These are phyloP conservation scores for Philonicus albiceps DNA, from an alignment of 2,888 invertebrate genomes.

Conservation along the genomic window DNA sequence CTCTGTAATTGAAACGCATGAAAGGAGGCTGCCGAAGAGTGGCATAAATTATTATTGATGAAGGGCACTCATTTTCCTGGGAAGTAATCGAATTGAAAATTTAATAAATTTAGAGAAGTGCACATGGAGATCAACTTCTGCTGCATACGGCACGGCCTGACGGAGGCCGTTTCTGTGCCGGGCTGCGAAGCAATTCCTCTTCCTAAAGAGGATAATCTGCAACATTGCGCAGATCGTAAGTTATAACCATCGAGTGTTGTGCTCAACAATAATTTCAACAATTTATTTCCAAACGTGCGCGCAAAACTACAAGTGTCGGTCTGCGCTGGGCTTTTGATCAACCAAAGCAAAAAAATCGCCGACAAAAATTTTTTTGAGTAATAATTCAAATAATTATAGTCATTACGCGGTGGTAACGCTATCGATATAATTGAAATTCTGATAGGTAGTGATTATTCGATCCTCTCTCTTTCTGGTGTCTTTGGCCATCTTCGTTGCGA, in stretches of 20 bases:
- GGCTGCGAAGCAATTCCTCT: constrained; percentile 25
- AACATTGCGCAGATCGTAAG: constrained; percentile 40
- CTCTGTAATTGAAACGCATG: constrained; percentile 21
- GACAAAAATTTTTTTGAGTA: constrained; percentile 54
- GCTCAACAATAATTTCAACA: constrained; percentile 60
- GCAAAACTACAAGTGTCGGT: constrained; percentile 42
- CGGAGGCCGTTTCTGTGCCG: neutral
- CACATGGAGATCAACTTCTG: neutral
- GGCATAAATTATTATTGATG: constrained; percentile 35
- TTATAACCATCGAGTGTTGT: constrained; percentile 38
- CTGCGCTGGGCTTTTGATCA: constrained; percentile 39
- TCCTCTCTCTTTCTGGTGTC: constrained; percentile 38
- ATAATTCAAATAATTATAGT: constrained; percentile 65
- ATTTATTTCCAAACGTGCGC: constrained; percentile 62
- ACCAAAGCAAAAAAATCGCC: constrained; percentile 7
- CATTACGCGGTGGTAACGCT: constrained; percentile 65
- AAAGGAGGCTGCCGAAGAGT: constrained; percentile 35
- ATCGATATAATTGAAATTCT: constrained; percentile 65
- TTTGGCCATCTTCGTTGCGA: constrained; percentile 16
- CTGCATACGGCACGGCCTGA: neutral
- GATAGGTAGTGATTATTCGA: constrained; percentile 63
- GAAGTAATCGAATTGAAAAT: constrained; percentile 41
- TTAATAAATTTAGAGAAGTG: constrained; percentile 41
- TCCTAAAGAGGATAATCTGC: constrained; percentile 46
- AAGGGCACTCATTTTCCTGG: constrained; percentile 39